Evolutionary conservation across 2,113 vertebrate species (phyloP).

Genomic region (Poeciliopsis retropinna): DNA sequence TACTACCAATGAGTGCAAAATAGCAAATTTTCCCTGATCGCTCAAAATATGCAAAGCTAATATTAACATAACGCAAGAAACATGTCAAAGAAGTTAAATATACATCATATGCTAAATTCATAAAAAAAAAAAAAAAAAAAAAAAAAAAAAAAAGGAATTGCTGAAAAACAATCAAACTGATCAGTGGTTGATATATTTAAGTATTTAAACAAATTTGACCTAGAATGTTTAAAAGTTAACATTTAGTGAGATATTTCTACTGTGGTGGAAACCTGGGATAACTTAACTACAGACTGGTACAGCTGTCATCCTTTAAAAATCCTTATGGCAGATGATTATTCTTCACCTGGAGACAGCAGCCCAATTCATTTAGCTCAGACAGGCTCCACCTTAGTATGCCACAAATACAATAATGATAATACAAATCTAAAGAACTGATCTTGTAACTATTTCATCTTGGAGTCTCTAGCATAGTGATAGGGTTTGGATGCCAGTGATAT

Average conservation of each 20-base stretch:
- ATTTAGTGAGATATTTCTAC: neutral
- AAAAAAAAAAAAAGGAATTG: neutral
- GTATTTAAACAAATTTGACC: neutral
- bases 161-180: neutral
- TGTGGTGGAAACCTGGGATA: neutral
- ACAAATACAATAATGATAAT: constrained; percentile 55
- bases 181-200: neutral
- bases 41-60: no score
- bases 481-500: constrained; percentile 51
- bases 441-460: constrained; percentile 60
- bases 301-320: constrained; percentile 12
- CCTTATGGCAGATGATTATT: constrained; percentile 23
- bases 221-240: neutral
- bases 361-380: constrained; percentile 36
- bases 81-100: neutral
- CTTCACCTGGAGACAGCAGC: constrained; percentile 26
- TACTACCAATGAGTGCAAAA: neutral
- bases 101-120: neutral
- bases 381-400: constrained; percentile 25
- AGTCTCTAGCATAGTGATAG: constrained; percentile 69
- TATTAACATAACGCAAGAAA: neutral
- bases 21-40: neutral
- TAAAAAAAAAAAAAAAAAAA: no score
- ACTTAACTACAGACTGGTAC: neutral
- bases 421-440: constrained; percentile 47